These are phyloP conservation scores for Bos indicus DNA, from an alignment of 2,113 vertebrate genomes.

Conservation along the genomic window DNA sequence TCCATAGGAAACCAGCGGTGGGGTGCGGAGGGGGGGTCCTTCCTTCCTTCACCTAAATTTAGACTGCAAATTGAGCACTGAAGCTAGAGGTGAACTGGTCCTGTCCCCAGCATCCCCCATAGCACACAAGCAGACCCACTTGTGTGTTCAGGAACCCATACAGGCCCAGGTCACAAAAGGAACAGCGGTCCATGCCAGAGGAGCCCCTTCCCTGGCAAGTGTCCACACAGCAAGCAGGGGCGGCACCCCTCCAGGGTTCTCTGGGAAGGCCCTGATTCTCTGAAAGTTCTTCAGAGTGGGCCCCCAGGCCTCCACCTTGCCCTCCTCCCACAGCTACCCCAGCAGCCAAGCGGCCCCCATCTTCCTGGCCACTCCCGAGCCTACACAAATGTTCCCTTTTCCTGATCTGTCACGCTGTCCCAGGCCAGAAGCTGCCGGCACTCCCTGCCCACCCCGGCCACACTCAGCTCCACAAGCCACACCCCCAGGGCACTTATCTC, in stretches of 20 bases:
- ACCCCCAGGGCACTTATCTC: neutral
- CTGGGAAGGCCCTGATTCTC: neutral
- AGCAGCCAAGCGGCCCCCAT: neutral
- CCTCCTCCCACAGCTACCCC: neutral
- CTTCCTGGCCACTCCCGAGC: neutral
- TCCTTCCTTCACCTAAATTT: conserved; percentile 63
- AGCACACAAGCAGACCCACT: neutral
- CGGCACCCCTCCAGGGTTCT: neutral
- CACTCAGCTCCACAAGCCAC: neutral
- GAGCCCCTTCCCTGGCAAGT: neutral
- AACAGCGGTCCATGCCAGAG: neutral
- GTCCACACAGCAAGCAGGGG: neutral
- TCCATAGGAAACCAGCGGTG: neutral
- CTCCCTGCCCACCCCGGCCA: neutral
- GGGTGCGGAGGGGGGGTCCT: neutral
- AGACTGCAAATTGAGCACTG: neutral
- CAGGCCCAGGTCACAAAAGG: neutral
- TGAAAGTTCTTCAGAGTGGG: neutral
- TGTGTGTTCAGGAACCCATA: neutral
- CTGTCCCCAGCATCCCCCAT: neutral
- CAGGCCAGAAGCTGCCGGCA: neutral
- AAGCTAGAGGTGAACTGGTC: neutral
- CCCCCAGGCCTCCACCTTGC: neutral
- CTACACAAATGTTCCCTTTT: neutral
- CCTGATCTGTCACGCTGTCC: neutral